Conservation (phyloP, 2,797 vertebrate genomes). For the Neoniphon sammara region DNA sequence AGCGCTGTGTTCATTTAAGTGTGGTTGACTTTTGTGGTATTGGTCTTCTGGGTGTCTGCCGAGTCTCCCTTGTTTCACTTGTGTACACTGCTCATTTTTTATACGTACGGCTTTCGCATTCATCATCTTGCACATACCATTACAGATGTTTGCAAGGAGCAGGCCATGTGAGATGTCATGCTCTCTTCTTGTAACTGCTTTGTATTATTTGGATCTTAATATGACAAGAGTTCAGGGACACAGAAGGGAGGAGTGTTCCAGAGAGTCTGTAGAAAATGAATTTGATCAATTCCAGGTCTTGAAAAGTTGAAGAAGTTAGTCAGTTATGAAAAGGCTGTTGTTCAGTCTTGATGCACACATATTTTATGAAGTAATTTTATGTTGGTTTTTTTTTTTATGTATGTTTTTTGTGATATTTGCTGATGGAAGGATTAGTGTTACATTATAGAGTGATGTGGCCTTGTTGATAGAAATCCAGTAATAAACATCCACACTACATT, state of each 20-base stretch:
- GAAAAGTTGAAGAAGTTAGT: neutral
- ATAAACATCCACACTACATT: no score
- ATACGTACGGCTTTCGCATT: slow-evolving; percentile 39
- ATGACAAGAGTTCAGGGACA: slow-evolving; percentile 38
- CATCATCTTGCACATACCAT: slow-evolving; percentile 51
- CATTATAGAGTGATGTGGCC: no score
- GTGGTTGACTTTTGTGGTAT: slow-evolving; percentile 5
- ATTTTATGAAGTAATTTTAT: no score
- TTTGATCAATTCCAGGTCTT: slow-evolving; percentile 25
- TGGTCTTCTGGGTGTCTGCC: slow-evolving; percentile 12
- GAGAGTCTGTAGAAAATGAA: slow-evolving; percentile 26
- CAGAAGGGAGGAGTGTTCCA: slow-evolving; percentile 35
- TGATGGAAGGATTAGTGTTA: no score
- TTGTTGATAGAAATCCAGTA: no score
- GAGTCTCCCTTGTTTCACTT: slow-evolving; percentile 58
- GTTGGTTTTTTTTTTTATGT: no score
- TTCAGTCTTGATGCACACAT: neutral
- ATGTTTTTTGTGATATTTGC: no score
- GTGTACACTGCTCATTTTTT: slow-evolving; percentile 60
- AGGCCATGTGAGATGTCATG: slow-evolving; percentile 40
- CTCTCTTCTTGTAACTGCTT: slow-evolving; percentile 40
- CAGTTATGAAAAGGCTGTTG: slow-evolving; percentile 10
- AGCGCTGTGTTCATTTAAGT: slow-evolving; percentile 11
- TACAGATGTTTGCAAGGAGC: slow-evolving; percentile 16
- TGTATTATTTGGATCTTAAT: slow-evolving; percentile 51